Evolutionary conservation across 2,113 vertebrate genomes (phyloP), one percentile per base, ranked within the genome.

Genomic region (Ceyx cyanopectus): DNA sequence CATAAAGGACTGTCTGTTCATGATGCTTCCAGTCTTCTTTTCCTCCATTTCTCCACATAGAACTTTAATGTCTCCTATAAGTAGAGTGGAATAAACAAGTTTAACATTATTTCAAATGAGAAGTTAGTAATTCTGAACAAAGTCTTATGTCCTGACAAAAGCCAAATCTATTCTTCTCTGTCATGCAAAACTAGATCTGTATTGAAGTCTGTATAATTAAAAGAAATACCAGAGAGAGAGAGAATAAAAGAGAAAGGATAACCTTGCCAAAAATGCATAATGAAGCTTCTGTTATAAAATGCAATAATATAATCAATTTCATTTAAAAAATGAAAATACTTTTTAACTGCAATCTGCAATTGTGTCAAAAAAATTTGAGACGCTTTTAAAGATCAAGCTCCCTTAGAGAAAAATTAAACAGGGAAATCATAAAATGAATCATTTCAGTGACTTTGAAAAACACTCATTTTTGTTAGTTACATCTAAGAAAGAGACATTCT

Each of bases 1-100:
- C 41, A 68, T 56, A 77, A 77, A 69, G 84, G 81, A 61, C 27
- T 20, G 14, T 66, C 87, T n/a, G 81, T 69, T 85, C 93, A 96
- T 14, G 32, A 93, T 65, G 81, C 45, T 67, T 40, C 92, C 72
- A 75, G 26, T 43, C 5, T 90, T 46, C 95, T 91, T 34, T 96
- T 89, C 87, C 27, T 98, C 92, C 98, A 89, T 95, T 98, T 97
- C 21, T 98, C 96, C 84, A 93, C 89, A 45, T 99, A 99, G 96
- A 98, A 99, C 81, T 85, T 97, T 76, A 99, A 98, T 15, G 97
- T 93, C 94, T 99, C 98, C 99, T 99, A 96, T 77, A 87, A 77
- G 86, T 53, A 75, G 58, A 96, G 88, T 37, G 37, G 67, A 77
- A 92, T 46, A 94, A 93, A 76, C 78, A 89, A 92, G 82, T 87